A percentile compares a stretch with the other conserved stretches of the same genome.
Conservation (phyloP, 2,888 invertebrate genomes). For the Eupithecia tripunctaria region DNA sequence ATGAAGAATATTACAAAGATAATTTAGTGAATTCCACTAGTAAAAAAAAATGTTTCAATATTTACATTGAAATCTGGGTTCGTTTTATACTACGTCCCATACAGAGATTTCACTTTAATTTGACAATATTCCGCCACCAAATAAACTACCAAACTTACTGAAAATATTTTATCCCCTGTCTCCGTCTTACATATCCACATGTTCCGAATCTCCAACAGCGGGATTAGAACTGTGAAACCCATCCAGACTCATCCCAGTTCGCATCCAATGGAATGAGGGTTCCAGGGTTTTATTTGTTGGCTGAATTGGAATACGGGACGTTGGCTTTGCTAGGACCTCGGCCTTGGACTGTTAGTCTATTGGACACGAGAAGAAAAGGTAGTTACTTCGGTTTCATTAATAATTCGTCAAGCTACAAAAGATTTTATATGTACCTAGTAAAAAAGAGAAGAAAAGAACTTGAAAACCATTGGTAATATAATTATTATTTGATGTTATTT, state of each 20-base stretch:
- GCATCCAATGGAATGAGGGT: slow-evolving; percentile 49
- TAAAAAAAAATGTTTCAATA: neutral
- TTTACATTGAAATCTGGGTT: neutral
- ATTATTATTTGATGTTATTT: too few species aligned
- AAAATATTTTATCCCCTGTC: slow-evolving; percentile 13
- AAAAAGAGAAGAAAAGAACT: neutral
- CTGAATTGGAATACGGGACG: slow-evolving; percentile 67
- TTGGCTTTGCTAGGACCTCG: slow-evolving; percentile 34
- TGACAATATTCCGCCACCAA: neutral
- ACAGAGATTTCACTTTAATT: neutral
- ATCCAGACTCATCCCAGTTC: slow-evolving; percentile 60
- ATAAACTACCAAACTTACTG: slow-evolving; percentile 5
- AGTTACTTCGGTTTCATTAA: too few species aligned
- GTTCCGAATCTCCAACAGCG: slow-evolving; percentile 28
- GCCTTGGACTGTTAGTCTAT: neutral
- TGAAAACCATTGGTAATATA: neutral
- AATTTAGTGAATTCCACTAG: neutral
- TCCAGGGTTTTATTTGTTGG: slow-evolving; percentile 60
- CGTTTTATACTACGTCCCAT: neutral
- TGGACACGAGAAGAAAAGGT: too few species aligned
- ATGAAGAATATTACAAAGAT: neutral
- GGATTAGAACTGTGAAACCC: slow-evolving; percentile 47
- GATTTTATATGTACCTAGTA: too few species aligned
- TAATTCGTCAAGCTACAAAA: too few species aligned
- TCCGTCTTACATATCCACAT: slow-evolving; percentile 23